Base-by-base conservation (phyloP, 2,113 vertebrate genomes). In the Nyctereutes procyonoides region DNA sequence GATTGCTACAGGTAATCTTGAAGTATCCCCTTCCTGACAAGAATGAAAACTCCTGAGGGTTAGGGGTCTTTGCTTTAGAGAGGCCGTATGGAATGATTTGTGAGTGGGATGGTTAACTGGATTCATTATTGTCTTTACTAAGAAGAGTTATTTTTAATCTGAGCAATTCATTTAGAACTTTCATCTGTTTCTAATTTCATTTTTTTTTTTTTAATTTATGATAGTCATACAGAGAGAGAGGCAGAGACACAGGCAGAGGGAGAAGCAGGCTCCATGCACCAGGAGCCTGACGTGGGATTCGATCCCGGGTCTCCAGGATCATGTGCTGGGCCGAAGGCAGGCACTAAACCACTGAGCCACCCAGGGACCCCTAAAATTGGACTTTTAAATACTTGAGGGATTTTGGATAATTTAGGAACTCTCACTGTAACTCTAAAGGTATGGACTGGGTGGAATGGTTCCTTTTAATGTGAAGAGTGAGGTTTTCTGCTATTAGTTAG, bases 81-180 rank as follows among this genome's bases (percentile, higher is more conserved):
- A 77, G 13, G 32, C n/a, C 38, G 13, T 76, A 30, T 22, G 0
- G 2, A 53, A 20, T 53, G 95, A 94, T 58, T 92, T 43, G 53
- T 77, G 58, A 55, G 10, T 28, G 48, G 77, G 88, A 26, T 79
- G 79, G 67, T 88, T 79, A 77, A 83, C 19, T 73, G 30, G 74
- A 76, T 85, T 91, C 24, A 16, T 86, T 79, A 74, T 22, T 53
- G 10, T 84, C 65, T 81, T 96, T 79, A 28, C 28, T 11, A 5
- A 74, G 73, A 55, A 69, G 69, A 35, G 56, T 96, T 92, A 56
- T 71, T 62, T 95, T 92, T 86, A 83, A 76, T 82, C 20, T 77
- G 87, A 88, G 32, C 13, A 30, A 30, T 83, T 90, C 48, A 43
- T 93, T 96, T 90, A 86, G 30, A 77, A 77, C 1, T 55, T 88